These are phyloP conservation scores for Coryphaenoides rupestris DNA, from an alignment of 2,113 vertebrate genomes.

Conservation along the genomic window DNA sequence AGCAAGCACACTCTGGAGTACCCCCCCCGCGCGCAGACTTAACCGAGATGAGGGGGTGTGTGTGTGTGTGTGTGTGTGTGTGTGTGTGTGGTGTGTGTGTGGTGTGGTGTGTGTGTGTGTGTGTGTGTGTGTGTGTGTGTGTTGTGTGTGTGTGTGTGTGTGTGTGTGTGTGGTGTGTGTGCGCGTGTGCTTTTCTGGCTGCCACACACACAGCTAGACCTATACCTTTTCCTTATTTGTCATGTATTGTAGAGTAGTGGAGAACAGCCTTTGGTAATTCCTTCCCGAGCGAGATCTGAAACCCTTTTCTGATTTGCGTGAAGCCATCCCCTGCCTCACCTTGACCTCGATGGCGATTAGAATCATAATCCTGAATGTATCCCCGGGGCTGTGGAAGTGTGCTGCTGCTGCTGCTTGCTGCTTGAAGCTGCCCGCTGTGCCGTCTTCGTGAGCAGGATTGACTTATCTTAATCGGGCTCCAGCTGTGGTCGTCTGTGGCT, in stretches of 20 bases:
- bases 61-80: no score
- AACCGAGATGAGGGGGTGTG: neutral
- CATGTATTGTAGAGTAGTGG: slow-evolving; percentile 13
- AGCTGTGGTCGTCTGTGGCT: slow-evolving; percentile 8
- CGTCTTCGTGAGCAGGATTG: slow-evolving; percentile 18
- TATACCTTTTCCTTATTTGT: neutral
- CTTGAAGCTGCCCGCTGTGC: slow-evolving; percentile 15
- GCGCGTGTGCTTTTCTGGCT: neutral
- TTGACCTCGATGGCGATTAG: neutral
- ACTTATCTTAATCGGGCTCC: slow-evolving; percentile 8
- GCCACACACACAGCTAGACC: neutral
- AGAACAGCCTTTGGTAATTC: neutral
- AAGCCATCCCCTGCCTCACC: slow-evolving; percentile 11
- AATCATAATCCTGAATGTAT: slow-evolving; percentile 10
- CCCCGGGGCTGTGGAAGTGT: neutral
- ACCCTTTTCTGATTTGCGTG: slow-evolving; percentile 18
- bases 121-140: no score
- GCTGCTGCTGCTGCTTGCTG: no score
- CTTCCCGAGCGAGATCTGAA: slow-evolving; percentile 14
- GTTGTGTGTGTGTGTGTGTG: no score
- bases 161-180: no score
- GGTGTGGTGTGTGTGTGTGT: no score
- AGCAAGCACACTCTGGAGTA: no score
- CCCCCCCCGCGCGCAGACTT: neutral
- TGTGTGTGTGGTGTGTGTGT: no score